A percentile compares a stretch with the other conserved stretches of the same genome.
Conservation (phyloP, 2,113 vertebrate genomes). For the Datnioides undecimradiatus region DNA sequence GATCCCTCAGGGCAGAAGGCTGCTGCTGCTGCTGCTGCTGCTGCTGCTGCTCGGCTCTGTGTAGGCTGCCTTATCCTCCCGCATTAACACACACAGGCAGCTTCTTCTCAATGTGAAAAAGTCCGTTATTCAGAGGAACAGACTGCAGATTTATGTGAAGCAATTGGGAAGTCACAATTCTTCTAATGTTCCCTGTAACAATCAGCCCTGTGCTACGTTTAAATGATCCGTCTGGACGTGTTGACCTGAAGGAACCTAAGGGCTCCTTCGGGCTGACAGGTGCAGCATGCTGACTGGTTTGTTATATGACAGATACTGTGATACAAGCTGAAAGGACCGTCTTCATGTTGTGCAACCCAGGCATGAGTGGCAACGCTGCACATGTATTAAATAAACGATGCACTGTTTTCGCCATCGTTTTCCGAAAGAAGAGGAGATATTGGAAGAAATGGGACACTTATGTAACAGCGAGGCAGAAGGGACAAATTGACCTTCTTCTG, state of each 20-base stretch:
- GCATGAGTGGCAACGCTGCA: not conserved
- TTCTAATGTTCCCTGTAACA: not conserved
- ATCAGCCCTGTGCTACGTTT: not conserved
- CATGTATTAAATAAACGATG: slow-evolving; percentile 4
- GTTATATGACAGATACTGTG: not conserved
- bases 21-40: too few species aligned
- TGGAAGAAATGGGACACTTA: slow-evolving; percentile 61
- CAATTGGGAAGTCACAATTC: not conserved
- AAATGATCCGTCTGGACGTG: not conserved
- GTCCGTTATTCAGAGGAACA: not conserved
- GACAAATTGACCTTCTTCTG: slow-evolving; percentile 71
- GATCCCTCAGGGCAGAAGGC: not conserved
- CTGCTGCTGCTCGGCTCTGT: not conserved
- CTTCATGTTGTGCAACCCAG: not conserved
- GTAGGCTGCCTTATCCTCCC: not conserved
- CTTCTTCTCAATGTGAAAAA: not conserved
- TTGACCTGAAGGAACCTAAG: not conserved
- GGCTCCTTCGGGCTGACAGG: not conserved
- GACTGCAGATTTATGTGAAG: not conserved
- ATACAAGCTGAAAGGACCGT: not conserved
- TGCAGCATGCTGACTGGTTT: not conserved
- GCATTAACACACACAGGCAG: not conserved
- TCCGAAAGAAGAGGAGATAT: not conserved
- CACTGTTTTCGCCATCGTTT: not conserved
- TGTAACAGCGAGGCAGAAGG: slow-evolving; percentile 56